Conservation (phyloP, 1,140 invertebrate genomes). For the Palaemon carinicauda region DNA sequence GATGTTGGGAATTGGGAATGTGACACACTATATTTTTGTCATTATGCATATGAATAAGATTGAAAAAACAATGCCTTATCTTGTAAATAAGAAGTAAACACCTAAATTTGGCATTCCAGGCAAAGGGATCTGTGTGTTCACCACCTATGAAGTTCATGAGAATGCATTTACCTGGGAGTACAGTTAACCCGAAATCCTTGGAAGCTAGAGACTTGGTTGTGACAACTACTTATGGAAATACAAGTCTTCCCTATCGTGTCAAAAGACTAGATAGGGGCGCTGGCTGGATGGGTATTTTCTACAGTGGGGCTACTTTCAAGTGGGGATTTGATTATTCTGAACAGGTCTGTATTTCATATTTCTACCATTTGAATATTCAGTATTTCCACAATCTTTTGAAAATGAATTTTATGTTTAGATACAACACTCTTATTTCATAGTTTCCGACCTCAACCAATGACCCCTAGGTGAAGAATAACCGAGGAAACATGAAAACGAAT, state of each 20-base stretch:
- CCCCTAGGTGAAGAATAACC: too few species aligned
- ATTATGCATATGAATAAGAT: too few species aligned
- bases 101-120: not conserved
- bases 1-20: too few species aligned
- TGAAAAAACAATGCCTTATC: too few species aligned
- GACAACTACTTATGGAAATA: slow-evolving; percentile 10
- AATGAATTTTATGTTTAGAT: too few species aligned
- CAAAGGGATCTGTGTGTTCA: slow-evolving; percentile 24
- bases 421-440: too few species aligned
- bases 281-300: slow-evolving; percentile 50
- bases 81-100: too few species aligned
- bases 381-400: too few species aligned
- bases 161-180: not conserved
- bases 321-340: slow-evolving; percentile 10
- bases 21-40: too few species aligned
- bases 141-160: slow-evolving; percentile 1
- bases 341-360: not conserved
- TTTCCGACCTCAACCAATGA: too few species aligned
- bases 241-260: not conserved
- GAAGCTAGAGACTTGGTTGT: slow-evolving; percentile 24
- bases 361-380: not conserved
- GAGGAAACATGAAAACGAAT: too few species aligned
- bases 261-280: slow-evolving; percentile 2
- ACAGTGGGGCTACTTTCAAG: not conserved
- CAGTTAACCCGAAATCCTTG: slow-evolving; percentile 15